phyloP scores from a whole-genome alignment of 92 coral and sea anemone species.

The Muricea muricata region DNA sequence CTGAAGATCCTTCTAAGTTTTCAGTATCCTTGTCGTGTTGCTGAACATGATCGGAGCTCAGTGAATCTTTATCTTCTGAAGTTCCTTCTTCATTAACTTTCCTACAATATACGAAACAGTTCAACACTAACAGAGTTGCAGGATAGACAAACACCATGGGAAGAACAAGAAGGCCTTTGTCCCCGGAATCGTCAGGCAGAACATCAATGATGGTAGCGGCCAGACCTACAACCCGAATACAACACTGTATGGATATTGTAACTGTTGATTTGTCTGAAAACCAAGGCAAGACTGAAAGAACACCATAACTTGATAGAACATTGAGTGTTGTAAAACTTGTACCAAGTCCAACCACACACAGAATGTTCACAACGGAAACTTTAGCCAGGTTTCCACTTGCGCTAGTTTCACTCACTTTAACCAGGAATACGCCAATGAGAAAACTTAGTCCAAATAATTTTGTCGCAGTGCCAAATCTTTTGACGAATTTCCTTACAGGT shows the following conservation, averaged over 20 bases:
- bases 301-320: background rate
- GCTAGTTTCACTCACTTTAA: no score
- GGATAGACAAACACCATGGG: no score
- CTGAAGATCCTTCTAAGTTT: no score
- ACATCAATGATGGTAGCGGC: background rate
- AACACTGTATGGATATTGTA: background rate
- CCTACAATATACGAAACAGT: no score
- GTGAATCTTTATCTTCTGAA: no score
- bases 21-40: no score
- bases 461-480: background rate
- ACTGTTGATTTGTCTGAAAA: no score
- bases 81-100: no score
- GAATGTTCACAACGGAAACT: background rate
- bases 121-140: no score
- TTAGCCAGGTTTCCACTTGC: no score
- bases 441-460: background rate
- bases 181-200: conserved; percentile 1
- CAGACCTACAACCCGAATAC: background rate
- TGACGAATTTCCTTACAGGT: background rate
- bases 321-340: background rate
- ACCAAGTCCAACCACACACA: background rate
- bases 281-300: background rate
- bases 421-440: background rate
- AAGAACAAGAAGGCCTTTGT: no score
- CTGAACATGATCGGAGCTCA: no score